Percentiles rank a stretch among this genome's conserved stretches.
Conservation (phyloP, 1,140 invertebrate genomes). For the Tetragnatha versicolor region DNA sequence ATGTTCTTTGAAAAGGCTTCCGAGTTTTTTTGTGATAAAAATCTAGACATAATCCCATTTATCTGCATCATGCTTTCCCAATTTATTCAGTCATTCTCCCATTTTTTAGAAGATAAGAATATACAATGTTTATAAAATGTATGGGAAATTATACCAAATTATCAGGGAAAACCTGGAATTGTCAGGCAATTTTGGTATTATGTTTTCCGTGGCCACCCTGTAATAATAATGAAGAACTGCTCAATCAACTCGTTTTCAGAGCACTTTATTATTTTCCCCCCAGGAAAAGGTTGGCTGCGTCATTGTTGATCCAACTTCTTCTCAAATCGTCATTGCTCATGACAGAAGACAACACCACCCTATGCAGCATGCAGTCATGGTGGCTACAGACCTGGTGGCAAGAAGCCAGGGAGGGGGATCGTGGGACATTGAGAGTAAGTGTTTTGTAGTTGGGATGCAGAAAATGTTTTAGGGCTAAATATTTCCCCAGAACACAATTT, state of each 20-base stretch:
- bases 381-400: constrained; percentile 85
- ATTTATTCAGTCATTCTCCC: too few relatives aligned
- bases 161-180: too few relatives aligned
- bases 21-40: neutral
- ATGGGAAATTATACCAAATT: too few relatives aligned
- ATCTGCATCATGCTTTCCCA: neutral
- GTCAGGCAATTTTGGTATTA: neutral
- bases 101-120: too few relatives aligned
- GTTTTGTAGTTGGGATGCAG: too few relatives aligned
- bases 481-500: too few relatives aligned
- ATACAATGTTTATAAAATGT: too few relatives aligned
- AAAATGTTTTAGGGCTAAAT: too few relatives aligned
- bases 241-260: neutral
- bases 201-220: neutral
- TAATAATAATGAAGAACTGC: neutral
- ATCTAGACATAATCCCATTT: neutral
- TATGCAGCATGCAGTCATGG: constrained; percentile 83
- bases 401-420: constrained; percentile 80
- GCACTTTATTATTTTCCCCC: neutral
- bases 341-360: constrained; percentile 73
- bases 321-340: constrained; percentile 70
- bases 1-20: too few relatives aligned
- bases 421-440: constrained; percentile 66
- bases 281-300: constrained; percentile 51
- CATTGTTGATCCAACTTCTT: constrained; percentile 60